Conservation (phyloP, 2,888 invertebrate genomes). For the Pristionchus mayeri region DNA sequence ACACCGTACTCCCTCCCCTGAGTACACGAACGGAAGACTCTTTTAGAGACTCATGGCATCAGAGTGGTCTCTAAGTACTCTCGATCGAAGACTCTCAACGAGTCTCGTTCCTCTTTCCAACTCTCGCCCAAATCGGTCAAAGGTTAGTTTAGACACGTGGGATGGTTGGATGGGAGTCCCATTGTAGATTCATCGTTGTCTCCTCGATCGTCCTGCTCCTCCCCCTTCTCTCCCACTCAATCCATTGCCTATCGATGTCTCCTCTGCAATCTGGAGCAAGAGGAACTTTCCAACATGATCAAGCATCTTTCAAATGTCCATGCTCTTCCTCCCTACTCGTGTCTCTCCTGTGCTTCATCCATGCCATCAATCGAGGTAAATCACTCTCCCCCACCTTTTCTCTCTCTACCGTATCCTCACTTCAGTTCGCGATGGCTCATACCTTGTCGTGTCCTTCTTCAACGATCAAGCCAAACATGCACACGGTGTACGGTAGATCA, state of each 20-base stretch:
- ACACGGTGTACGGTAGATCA: slow-evolving; percentile 9
- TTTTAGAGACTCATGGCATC: slow-evolving; percentile 77
- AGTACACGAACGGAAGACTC: too few species aligned
- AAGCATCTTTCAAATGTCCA: slow-evolving; percentile 65
- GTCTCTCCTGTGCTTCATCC: slow-evolving; percentile 59
- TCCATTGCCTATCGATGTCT: slow-evolving; percentile 41
- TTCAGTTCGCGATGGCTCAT: slow-evolving; percentile 31
- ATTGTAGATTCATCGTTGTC: neutral
- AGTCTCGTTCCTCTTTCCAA: slow-evolving; percentile 47
- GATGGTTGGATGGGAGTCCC: neutral
- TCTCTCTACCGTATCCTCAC: too few species aligned
- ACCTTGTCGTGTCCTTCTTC: slow-evolving; percentile 7
- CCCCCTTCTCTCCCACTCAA: too few species aligned
- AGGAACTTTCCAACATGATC: slow-evolving; percentile 64
- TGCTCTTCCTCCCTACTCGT: slow-evolving; percentile 67
- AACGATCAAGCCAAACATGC: slow-evolving; percentile 33
- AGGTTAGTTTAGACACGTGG: neutral
- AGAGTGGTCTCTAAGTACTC: slow-evolving; percentile 76
- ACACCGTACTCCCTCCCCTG: neutral
- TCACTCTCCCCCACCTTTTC: too few species aligned
- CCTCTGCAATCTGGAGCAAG: slow-evolving; percentile 52
- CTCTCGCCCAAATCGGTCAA: slow-evolving; percentile 4
- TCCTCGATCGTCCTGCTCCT: slow-evolving; percentile 7
- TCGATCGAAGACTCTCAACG: slow-evolving; percentile 74
- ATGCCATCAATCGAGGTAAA: slow-evolving; percentile 10